Evolutionary conservation across 53 echinoderm and acorn worm genomes (phyloP).

Genomic region (Luidia sarsii): DNA sequence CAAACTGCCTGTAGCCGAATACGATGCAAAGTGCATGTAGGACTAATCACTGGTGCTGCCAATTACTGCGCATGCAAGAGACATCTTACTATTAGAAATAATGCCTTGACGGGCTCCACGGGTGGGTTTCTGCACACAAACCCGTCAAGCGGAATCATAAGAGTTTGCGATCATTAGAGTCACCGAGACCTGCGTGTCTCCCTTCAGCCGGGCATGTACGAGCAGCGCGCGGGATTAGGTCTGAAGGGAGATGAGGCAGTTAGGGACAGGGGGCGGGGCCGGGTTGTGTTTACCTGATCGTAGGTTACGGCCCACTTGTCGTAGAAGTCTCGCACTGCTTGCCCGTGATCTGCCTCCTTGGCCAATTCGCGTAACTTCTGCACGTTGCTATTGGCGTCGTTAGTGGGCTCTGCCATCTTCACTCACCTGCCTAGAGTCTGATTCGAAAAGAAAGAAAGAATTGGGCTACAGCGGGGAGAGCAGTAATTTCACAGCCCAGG

Average conservation of each 20-base stretch:
- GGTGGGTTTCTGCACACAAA: not conserved
- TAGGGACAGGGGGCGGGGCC: too few species aligned
- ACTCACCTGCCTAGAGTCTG: too few species aligned
- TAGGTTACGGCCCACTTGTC: slow-evolving; percentile 33
- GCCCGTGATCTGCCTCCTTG: not conserved
- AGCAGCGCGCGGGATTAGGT: too few species aligned
- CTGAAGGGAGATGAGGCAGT: too few species aligned
- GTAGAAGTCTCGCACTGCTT: slow-evolving; percentile 9
- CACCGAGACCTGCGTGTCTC: not conserved
- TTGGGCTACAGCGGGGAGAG: too few species aligned
- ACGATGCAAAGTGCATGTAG: too few species aligned
- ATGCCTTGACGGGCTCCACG: not conserved
- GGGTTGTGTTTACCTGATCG: not conserved
- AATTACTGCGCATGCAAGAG: too few species aligned
- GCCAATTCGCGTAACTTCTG: slow-evolving; percentile 1
- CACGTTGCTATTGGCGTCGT: not conserved
- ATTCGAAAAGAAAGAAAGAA: too few species aligned
- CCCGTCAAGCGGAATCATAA: not conserved
- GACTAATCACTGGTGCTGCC: too few species aligned
- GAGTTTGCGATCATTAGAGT: not conserved
- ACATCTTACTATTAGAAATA: not conserved
- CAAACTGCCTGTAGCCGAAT: too few species aligned
- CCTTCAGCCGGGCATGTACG: not conserved
- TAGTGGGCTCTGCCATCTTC: slow-evolving; percentile 5
- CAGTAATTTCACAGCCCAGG: too few species aligned